Conservation (phyloP, 2,888 invertebrate genomes). For the Tethea ocularis region DNA sequence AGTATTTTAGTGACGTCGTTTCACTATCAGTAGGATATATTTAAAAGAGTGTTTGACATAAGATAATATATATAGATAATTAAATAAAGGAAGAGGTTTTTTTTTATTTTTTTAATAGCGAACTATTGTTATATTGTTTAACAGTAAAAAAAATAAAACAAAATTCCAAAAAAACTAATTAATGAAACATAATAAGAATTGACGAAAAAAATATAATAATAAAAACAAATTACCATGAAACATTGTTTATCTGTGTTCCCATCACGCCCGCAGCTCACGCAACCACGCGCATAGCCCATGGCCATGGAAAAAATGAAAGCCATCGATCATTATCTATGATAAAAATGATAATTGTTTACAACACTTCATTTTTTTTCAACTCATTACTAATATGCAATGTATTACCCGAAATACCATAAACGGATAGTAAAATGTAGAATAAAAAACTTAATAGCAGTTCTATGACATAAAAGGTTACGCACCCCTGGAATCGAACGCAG, state of each 20-base stretch:
- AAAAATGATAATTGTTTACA: conserved; percentile 47
- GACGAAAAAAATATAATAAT: conserved; percentile 40
- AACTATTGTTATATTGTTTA: background rate
- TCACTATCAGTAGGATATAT: background rate
- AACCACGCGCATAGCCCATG: conserved; percentile 49
- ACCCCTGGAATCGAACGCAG: conserved; percentile 73
- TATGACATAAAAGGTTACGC: conserved; percentile 63
- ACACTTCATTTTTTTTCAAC: conserved; percentile 18
- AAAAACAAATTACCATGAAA: conserved; percentile 51
- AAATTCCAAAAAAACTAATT: conserved; percentile 38
- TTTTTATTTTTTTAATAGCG: background rate
- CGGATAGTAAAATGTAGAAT: conserved; percentile 23
- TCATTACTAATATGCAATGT: conserved; percentile 5
- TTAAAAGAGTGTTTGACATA: no score
- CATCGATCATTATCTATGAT: conserved; percentile 64
- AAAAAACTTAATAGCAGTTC: conserved; percentile 16
- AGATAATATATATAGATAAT: no score
- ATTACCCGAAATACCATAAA: conserved; percentile 29
- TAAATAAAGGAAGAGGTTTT: no score
- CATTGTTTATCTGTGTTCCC: conserved; percentile 53
- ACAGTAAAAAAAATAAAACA: background rate
- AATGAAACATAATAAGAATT: conserved; percentile 44
- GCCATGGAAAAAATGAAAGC: conserved; percentile 60
- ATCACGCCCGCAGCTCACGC: conserved; percentile 54
- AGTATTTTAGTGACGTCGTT: background rate